Evolutionary conservation across 2,113 vertebrate genomes (phyloP), one percentile per base, ranked within the genome.

Genomic region (Cochlearius cochlearius): DNA sequence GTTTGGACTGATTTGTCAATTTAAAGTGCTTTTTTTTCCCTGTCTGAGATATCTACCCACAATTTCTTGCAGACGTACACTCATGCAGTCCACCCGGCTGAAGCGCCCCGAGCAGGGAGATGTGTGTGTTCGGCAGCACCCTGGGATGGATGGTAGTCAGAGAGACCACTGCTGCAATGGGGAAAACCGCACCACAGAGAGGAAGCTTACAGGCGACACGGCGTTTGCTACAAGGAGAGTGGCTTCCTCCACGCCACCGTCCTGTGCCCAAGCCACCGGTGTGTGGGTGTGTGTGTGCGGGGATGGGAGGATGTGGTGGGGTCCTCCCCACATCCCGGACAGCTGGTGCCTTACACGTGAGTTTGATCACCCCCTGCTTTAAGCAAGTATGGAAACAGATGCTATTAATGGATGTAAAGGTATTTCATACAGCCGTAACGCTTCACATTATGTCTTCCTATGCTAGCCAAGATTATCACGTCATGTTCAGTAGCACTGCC

Each of bases 1-100:
- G 98, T 97, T 98, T 98, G 97, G 97, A 97, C 95, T 95, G 96
- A 98, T 98, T 97, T 98, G 97, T 97, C 98, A 88, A 95, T 97
- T 98, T 97, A 96, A 97, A 97, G 74, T 55, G n/a, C 39, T 69
- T 87, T 87, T 66, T 55, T 81, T 59, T 12, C 23, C 47, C 58
- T 32, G 81, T 95, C 95, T 97, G 94, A 91, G 94, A 36, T 94
- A 96, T 78, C 86, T 94, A 78, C 69, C 96, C 97, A 96, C 94
- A 96, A 86, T 97, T 97, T 97, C 88, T 96, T 95, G 89, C 90
- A 98, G 97, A 82, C 73, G 1, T 72, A 77, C 26, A 21, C 56
- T 95, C 78, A 36, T 64, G 73, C 34, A 55, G 68, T 84, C 64
- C 49, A 55, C 38, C n/a, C 50, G 10, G 45, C 56, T 66, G 50